Conservation (phyloP, 2,797 vertebrate species). For the Chaetodon trifasciatus region DNA sequence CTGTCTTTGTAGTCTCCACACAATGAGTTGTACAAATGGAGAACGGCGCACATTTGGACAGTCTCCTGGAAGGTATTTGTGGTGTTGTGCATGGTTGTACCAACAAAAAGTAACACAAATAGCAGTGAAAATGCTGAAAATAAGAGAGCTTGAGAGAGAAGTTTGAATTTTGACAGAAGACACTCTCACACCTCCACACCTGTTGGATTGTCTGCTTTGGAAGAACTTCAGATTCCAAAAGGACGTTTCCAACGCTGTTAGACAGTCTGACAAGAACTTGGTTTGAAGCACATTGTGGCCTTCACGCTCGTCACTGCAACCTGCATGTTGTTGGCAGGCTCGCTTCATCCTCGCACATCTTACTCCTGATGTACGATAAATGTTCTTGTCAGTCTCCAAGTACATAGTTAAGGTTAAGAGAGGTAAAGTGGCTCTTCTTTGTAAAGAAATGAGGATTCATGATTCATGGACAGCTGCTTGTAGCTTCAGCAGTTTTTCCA, state of each 20-base stretch:
- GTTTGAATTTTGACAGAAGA: background rate
- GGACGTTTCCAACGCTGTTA: background rate
- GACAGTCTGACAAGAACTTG: background rate
- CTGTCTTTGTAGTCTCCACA: background rate
- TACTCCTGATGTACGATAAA: constrained; percentile 2
- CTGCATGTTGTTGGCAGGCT: background rate
- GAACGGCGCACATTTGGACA: background rate
- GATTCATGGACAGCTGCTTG: constrained; percentile 13
- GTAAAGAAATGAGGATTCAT: constrained; percentile 37
- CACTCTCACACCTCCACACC: background rate
- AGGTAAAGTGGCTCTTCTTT: background rate
- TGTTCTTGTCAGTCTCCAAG: background rate
- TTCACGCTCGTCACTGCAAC: background rate
- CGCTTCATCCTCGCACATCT: background rate
- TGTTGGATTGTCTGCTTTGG: background rate
- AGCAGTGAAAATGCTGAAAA: background rate
- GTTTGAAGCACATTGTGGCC: background rate
- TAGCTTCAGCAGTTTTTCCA: constrained; percentile 4
- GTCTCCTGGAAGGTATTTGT: background rate
- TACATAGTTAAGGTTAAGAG: background rate
- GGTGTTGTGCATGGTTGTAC: background rate
- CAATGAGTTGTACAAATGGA: background rate
- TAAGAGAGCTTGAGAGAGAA: background rate
- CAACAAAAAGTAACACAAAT: background rate
- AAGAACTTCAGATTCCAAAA: constrained; percentile 11